Conservation (phyloP, 2,113 vertebrate species). For the Siphamia tubifer region DNA sequence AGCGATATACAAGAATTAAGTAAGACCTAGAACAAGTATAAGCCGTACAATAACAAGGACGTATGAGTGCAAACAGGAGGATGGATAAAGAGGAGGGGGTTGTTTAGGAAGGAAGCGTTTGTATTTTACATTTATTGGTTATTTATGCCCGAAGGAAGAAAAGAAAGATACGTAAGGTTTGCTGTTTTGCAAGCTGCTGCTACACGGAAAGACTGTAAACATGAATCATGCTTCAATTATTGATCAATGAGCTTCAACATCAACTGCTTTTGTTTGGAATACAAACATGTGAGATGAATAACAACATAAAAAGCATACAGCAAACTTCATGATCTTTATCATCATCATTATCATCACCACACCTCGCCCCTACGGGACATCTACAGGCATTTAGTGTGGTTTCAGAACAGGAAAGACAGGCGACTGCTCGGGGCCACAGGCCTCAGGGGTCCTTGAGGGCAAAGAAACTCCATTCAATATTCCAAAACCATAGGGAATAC, state of each 20-base stretch:
- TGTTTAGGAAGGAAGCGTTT: neutral
- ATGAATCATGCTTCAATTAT: neutral
- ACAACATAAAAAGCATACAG: too few relatives aligned
- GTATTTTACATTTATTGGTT: neutral
- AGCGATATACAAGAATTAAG: constrained; percentile 3
- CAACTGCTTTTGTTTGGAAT: neutral
- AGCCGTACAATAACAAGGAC: constrained; percentile 25
- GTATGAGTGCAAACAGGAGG: neutral
- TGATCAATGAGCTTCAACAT: neutral
- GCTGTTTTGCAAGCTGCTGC: neutral
- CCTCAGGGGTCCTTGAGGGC: too few relatives aligned
- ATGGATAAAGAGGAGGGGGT: neutral
- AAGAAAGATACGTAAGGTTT: neutral
- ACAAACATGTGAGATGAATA: too few relatives aligned
- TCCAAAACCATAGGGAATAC: too few relatives aligned
- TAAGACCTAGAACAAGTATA: constrained; percentile 20
- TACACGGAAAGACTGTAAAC: neutral
- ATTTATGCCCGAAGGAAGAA: neutral
- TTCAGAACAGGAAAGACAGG: too few relatives aligned
- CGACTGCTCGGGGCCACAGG: too few relatives aligned
- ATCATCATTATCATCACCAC: too few relatives aligned
- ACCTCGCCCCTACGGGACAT: too few relatives aligned
- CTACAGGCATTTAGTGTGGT: too few relatives aligned
- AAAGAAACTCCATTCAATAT: too few relatives aligned
- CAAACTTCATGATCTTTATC: too few relatives aligned